Percentiles rank a stretch among this genome's conserved stretches.
phyloP scores from a whole-genome alignment of 2,888 invertebrate genomes.

The Clitarchus hookeri region DNA sequence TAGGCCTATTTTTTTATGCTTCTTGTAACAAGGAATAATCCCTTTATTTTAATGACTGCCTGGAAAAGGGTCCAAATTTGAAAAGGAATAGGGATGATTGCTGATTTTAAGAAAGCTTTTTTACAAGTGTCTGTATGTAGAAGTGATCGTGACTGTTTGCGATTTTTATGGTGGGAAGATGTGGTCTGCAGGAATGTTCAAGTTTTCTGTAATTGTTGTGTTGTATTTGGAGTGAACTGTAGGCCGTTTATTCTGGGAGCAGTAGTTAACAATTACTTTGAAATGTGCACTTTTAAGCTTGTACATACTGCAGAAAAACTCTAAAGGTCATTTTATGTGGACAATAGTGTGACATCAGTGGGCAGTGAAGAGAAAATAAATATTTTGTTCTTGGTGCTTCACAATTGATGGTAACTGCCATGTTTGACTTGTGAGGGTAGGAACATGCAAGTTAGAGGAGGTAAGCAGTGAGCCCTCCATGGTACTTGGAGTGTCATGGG shows the following conservation, averaged over 20 bases:
- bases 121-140: not conserved
- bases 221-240: conserved; percentile 36
- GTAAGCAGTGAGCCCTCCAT: not conserved
- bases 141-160: not conserved
- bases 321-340: conserved; percentile 19
- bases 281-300: not conserved
- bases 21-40: conserved; percentile 34
- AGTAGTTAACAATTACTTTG: conserved; percentile 33
- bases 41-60: conserved; percentile 43
- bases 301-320: not conserved
- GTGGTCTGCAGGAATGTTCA: not conserved
- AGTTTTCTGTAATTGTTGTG: conserved; percentile 31
- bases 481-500: not conserved
- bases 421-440: not conserved
- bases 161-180: conserved; percentile 4
- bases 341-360: conserved; percentile 12
- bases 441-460: not conserved
- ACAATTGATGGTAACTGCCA: not conserved
- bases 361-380: not conserved
- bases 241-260: conserved; percentile 38
- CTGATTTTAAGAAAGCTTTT: not conserved
- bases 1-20: conserved; percentile 43
- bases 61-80: conserved; percentile 42
- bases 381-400: not conserved
- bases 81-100: not conserved